Base-by-base conservation (phyloP, 2,113 vertebrate genomes). In the Erythrolamprus reginae region DNA sequence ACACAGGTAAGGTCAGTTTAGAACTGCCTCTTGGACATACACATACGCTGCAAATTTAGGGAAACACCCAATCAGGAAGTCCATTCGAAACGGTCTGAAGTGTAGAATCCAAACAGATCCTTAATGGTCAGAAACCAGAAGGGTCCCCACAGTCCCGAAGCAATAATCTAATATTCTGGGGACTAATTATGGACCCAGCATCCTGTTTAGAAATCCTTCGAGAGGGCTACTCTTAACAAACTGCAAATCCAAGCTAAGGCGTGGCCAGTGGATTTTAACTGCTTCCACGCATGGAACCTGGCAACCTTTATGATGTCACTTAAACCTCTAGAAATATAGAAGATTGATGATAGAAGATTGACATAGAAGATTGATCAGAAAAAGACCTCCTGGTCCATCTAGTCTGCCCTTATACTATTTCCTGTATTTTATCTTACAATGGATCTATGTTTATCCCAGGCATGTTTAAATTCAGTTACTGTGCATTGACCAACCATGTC, bases 281-380 rank as follows among this genome's bases (percentile, higher is more conserved):
- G 19, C 13, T 47, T 50, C 24, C 56, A 58, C n/a, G 10, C 26
- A 38, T 33, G 45, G 88, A 92, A 82, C 84, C 23, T 26, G 82
- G n/a, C 84, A 82, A 33, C 17, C 1, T 77, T 86, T 89, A 56
- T 92, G 91, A 92, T 52, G 38, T 92, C 88, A 82, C 19, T 77
- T 42, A 77, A 38, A 9, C 33, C 17, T 77, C 70, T n/a, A n/a
- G n/a, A n/a, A n/a, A n/a, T n/a, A n/a, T n/a, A n/a, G n/a, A n/a
- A n/a, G n/a, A n/a, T n/a, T n/a, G n/a, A n/a, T n/a, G n/a, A n/a
- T n/a, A n/a, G n/a, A n/a, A n/a, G n/a, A n/a, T n/a, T n/a, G n/a
- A n/a, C n/a, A n/a, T n/a, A n/a, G n/a, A n/a, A n/a, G n/a, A n/a
- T n/a, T n/a, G n/a, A n/a, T n/a, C n/a, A n/a, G n/a, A n/a, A n/a